Base-by-base conservation (phyloP, 2,797 vertebrate species). In the Pachyuromys duprasi region DNA sequence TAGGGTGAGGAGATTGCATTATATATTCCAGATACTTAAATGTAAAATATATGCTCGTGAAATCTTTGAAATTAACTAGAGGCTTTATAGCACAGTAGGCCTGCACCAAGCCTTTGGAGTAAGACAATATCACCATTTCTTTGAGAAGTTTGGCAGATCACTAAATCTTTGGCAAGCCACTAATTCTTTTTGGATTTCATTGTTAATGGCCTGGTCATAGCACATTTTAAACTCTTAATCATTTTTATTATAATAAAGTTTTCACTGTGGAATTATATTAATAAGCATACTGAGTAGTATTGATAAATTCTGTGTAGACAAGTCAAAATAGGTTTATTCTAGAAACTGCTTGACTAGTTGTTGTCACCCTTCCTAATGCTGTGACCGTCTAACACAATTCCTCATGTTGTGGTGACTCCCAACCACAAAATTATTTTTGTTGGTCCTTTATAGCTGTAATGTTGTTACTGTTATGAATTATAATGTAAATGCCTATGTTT, bases 191-290 rank as follows among this genome's bases (percentile, higher is more conserved):
- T 91, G 87, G 93, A 86, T 67, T 84, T 93, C 70, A 82, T 75
- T 84, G 15, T 86, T 95, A 78, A 84, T 74, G 28, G 26, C 49
- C 75, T 89, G 60, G 65, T 72, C 65, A 24, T 86, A 18, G 62
- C 28, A 88, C 36, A 65, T 95, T 94, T 91, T 91, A 75, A 88
- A 70, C 65, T 65, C 31, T 91, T n/a, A 94, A 31, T 76, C 72
- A 74, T 60, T 42, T 86, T 60, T 88, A 88, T 33, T 39, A 15
- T 45, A 42, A 74, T 74, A 72, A 87, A 86, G 28, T 11, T 70
- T 57, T 39, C 24, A 57, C 36, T 45, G 39, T 70, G 33, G 22
- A 70, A 53, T 70, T 65, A 55, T 70, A 11, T 72, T 74, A 87
- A 62, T 74, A 62, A 74, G 28, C 9, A 79, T 5, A 55, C 17